A percentile compares a stretch with the other conserved stretches of the same genome.
Conservation (phyloP, 2,113 vertebrate genomes). For the Aphyosemion australe region DNA sequence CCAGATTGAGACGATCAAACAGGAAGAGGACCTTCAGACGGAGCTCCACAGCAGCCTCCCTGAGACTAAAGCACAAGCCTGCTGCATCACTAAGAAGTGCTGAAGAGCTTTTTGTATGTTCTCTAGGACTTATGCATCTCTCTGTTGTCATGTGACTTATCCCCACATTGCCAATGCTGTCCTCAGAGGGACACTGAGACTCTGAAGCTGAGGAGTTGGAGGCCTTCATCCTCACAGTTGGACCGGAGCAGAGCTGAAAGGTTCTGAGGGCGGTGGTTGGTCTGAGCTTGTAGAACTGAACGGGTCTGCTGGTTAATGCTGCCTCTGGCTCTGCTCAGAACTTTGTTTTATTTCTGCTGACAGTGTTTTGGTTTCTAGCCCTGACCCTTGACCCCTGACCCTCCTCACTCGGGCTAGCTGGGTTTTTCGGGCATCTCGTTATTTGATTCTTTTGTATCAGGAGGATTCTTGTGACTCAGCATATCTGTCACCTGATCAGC, state of each 20-base stretch:
- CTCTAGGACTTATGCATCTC: constrained; percentile 67
- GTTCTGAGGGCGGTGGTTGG: constrained; percentile 17
- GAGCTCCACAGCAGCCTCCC: constrained; percentile 45
- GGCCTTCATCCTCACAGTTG: constrained; percentile 7
- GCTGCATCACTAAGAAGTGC: constrained; percentile 69
- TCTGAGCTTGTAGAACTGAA: constrained; percentile 34
- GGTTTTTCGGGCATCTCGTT: neutral
- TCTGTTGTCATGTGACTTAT: constrained; percentile 70
- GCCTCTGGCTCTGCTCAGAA: constrained; percentile 50
- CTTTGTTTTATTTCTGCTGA: constrained; percentile 5
- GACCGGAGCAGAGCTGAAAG: constrained; percentile 19
- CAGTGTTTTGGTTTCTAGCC: neutral
- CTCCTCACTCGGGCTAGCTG: too few species aligned
- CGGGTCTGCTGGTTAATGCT: constrained; percentile 19
- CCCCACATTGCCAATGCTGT: constrained; percentile 76
- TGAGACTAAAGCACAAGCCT: constrained; percentile 83
- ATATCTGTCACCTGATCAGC: constrained; percentile 46
- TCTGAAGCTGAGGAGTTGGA: constrained; percentile 14
- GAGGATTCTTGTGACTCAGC: constrained; percentile 16
- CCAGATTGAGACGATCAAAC: constrained; percentile 59
- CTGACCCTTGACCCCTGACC: too few species aligned
- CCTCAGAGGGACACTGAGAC: constrained; percentile 59
- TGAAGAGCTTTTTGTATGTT: constrained; percentile 73
- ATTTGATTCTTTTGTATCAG: constrained; percentile 41
- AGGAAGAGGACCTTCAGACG: constrained; percentile 59